A percentile compares a stretch with the other conserved stretches of the same genome.
phyloP scores from a whole-genome alignment of 2,113 vertebrate genomes.

The Uria aalge region DNA sequence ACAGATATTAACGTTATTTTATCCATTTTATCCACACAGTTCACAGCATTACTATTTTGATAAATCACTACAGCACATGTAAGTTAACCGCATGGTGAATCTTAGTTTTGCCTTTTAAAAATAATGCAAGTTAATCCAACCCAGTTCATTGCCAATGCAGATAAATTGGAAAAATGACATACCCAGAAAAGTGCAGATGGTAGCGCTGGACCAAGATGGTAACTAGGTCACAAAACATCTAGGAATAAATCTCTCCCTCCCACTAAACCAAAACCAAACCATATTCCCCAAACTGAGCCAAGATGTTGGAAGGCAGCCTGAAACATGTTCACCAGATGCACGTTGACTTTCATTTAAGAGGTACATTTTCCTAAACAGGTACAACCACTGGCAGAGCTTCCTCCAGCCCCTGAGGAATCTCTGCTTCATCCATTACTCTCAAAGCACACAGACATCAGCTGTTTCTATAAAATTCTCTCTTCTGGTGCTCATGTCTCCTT shows the following conservation, averaged over 20 bases:
- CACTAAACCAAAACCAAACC: background rate
- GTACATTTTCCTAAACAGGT: background rate
- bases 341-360: rapidly evolving
- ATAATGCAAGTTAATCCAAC: background rate
- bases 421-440: background rate
- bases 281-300: background rate
- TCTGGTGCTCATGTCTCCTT: background rate
- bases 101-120: background rate
- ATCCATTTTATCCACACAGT: background rate
- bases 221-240: background rate
- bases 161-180: background rate
- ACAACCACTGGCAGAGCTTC: background rate
- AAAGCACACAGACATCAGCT: background rate
- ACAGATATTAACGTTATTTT: background rate
- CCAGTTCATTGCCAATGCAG: background rate
- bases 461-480: background rate
- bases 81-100: background rate
- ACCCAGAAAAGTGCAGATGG: background rate
- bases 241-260: background rate
- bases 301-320: background rate
- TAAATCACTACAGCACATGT: background rate
- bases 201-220: rapidly evolving
- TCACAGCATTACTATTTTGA: background rate
- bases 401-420: background rate
- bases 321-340: background rate